Evolutionary conservation across 2,888 invertebrate species (phyloP).

Genomic region (Aplocera efformata): DNA sequence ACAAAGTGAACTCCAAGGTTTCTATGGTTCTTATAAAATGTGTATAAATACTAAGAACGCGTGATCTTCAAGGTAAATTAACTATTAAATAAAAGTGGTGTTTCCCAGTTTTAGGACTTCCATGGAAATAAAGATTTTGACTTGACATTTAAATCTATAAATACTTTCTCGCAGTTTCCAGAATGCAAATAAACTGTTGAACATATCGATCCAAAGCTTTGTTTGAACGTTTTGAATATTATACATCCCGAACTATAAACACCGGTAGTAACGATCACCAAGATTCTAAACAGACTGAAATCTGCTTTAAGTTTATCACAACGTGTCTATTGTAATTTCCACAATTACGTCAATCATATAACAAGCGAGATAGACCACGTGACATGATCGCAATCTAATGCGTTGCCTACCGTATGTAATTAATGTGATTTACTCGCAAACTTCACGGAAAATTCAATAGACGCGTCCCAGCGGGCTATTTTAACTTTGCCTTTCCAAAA

Average conservation of each 20-base stretch:
- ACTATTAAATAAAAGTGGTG: no score
- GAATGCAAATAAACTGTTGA: constrained; percentile 3
- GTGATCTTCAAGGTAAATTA: no score
- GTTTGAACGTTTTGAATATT: constrained; percentile 8
- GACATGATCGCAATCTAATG: constrained; percentile 21
- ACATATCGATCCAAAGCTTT: constrained; percentile 9
- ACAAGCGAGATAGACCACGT: constrained; percentile 16
- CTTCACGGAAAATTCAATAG: constrained; percentile 21
- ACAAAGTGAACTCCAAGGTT: no score
- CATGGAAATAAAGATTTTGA: neutral
- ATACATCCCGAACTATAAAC: constrained; percentile 7
- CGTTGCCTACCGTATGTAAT: constrained; percentile 7
- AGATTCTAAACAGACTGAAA: constrained; percentile 11
- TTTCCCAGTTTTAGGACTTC: no score
- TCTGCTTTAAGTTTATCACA: constrained; percentile 14
- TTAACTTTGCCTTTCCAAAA: constrained; percentile 21
- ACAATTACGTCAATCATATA: constrained; percentile 27
- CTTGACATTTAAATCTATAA: neutral
- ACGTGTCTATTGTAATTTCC: constrained; percentile 20
- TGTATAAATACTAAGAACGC: no score
- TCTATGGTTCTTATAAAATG: no score
- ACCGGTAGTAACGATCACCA: constrained; percentile 8
- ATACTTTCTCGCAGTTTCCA: constrained; percentile 1
- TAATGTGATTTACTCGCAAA: constrained; percentile 16
- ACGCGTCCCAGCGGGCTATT: constrained; percentile 18